A percentile compares a stretch with the other conserved stretches of the same genome.
These are phyloP conservation scores for Aspidoscelis tigris DNA, from an alignment of 2,113 vertebrate genomes.

Conservation along the genomic window DNA sequence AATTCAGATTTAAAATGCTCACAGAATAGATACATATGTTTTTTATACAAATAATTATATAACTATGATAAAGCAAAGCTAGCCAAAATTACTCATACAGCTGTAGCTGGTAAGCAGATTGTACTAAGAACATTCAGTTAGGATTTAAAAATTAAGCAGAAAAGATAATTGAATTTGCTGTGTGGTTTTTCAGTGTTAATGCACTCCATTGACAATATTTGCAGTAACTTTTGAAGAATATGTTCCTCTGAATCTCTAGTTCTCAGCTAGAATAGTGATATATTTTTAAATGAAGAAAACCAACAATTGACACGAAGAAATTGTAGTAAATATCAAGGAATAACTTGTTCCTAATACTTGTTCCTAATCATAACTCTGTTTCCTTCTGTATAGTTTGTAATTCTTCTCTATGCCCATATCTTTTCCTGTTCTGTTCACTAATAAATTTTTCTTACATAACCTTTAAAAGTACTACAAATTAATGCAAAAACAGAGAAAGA, in stretches of 20 bases:
- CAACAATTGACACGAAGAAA: too few relatives aligned
- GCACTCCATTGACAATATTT: neutral
- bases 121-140: slow-evolving; percentile 34
- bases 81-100: slow-evolving; percentile 49
- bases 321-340: too few relatives aligned
- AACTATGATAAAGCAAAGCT: slow-evolving; percentile 49
- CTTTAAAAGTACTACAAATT: too few relatives aligned
- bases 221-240: slow-evolving; percentile 32
- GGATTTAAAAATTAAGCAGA: slow-evolving; percentile 35
- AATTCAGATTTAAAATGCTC: slow-evolving; percentile 46
- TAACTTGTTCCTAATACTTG: too few relatives aligned
- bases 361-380: too few relatives aligned
- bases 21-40: slow-evolving; percentile 37
- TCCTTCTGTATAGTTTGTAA: too few relatives aligned
- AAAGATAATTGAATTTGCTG: slow-evolving; percentile 40
- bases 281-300: neutral
- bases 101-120: slow-evolving; percentile 48
- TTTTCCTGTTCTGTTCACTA: too few relatives aligned
- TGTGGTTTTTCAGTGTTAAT: slow-evolving; percentile 36
- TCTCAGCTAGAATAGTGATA: neutral
- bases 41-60: slow-evolving; percentile 51
- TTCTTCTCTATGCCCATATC: too few relatives aligned
- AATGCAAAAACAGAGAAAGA: too few relatives aligned
- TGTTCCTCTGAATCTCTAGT: neutral
- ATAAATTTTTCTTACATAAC: too few relatives aligned